Conservation (phyloP, 2,797 vertebrate genomes). For the Eidolon dupreanum region DNA sequence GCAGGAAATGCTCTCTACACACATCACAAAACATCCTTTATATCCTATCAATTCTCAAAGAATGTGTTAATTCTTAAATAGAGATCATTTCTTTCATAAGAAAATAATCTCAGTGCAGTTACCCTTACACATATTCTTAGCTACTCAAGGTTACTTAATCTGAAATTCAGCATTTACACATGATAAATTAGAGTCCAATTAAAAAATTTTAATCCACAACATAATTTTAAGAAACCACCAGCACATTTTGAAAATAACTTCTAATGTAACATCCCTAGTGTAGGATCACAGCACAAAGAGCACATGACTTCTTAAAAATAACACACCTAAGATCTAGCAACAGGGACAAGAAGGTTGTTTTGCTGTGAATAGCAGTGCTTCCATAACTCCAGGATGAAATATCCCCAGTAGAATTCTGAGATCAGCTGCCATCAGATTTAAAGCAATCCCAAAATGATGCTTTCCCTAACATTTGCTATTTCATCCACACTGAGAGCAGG, state of each 20-base stretch:
- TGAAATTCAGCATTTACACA: neutral
- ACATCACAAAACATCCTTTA: neutral
- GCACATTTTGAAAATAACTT: slow-evolving; percentile 30
- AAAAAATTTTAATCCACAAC: neutral
- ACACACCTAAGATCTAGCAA: slow-evolving; percentile 52
- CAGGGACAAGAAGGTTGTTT: neutral
- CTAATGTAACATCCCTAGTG: neutral
- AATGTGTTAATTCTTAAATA: slow-evolving; percentile 28
- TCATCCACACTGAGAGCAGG: slow-evolving; percentile 32
- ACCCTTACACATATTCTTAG: neutral
- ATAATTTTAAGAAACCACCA: slow-evolving; percentile 28
- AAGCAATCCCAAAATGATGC: slow-evolving; percentile 15
- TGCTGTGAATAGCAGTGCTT: neutral
- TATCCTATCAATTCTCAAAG: neutral
- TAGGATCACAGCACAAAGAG: neutral
- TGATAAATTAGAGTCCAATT: slow-evolving; percentile 7
- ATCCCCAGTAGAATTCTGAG: slow-evolving; percentile 53
- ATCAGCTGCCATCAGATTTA: slow-evolving; percentile 60
- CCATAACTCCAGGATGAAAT: neutral
- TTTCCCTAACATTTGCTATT: slow-evolving; percentile 59
- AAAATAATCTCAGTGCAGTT: neutral
- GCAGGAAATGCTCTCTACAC: neutral
- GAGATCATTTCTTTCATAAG: neutral
- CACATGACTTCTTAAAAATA: slow-evolving; percentile 39
- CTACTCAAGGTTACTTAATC: neutral